A percentile compares a stretch with the other conserved stretches of the same genome.
phyloP scores from a whole-genome alignment of 2,797 vertebrate species.

The Cygnus olor region DNA sequence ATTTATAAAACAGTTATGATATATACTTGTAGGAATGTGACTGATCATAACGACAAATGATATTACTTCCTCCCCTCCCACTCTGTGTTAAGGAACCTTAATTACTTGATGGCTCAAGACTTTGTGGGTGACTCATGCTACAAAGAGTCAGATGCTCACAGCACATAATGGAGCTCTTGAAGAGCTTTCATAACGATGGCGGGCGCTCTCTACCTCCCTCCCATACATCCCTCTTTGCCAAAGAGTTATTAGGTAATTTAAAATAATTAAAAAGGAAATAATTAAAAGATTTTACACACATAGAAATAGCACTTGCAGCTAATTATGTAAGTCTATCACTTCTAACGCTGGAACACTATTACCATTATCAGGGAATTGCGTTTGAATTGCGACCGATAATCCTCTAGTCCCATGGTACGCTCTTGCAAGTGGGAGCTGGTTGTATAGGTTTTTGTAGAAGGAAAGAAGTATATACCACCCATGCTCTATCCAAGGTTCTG shows the following conservation, averaged over 20 bases:
- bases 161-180: constrained; percentile 59
- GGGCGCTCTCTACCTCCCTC: constrained; percentile 7
- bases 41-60: constrained; percentile 61
- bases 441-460: constrained; percentile 17
- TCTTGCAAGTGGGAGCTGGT: constrained; percentile 20
- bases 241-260: constrained; percentile 73
- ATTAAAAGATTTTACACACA: constrained; percentile 70
- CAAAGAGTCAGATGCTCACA: constrained; percentile 53
- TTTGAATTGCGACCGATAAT: constrained; percentile 60
- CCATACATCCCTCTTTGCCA: constrained; percentile 54
- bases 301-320: constrained; percentile 71
- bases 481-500: background rate
- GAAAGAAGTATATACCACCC: background rate
- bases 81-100: constrained; percentile 69
- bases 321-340: constrained; percentile 69
- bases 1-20: constrained; percentile 66
- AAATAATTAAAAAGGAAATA: constrained; percentile 75
- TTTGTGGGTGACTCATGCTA: constrained; percentile 78
- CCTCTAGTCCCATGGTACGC: constrained; percentile 30
- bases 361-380: constrained; percentile 54
- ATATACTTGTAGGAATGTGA: constrained; percentile 70
- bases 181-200: constrained; percentile 51
- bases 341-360: constrained; percentile 56
- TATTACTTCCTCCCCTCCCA: constrained; percentile 64
- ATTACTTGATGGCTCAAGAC: constrained; percentile 81